Evolutionary conservation across 2,113 vertebrate genomes (phyloP), one percentile per base, ranked within the genome.

Genomic region (Terrapene triunguis): DNA sequence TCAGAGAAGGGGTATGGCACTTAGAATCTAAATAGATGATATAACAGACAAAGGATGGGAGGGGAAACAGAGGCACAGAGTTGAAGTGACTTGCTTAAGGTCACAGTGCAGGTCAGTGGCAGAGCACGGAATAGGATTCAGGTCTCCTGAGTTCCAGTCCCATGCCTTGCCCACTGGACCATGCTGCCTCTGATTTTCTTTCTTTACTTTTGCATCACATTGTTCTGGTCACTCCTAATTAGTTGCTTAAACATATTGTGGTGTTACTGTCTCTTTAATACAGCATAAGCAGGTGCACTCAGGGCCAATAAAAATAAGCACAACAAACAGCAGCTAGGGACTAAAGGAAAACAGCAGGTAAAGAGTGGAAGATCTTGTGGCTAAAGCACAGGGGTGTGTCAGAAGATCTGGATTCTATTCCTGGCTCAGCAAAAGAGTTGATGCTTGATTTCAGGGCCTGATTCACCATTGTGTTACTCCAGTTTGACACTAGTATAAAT

Each of bases 341-440:
- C 90, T 96, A 93, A 97, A 97, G 44, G 89, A 95, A 96, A 96
- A 92, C 96, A 97, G 94, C 95, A 97, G 96, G 96, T 95, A 93
- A 96, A 74, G 74, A 92, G 50, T 1, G 1, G 32, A 87, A 87
- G 27, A 50, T 89, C 16, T 1, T 1, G 19, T 81, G 44, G 74
- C 88, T 85, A 87, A 94, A 92, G 53, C 90, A 88, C 85, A 94
- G 93, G 92, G 95, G 87, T 92, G 93, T 94, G 85, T 91, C 0
- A 1, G 72, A 72, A 95, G 95, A 93, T 92, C 89, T 91, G 6
- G 79, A 89, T 74, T 93, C 94, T 97, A 91, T 97, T 97, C 85
- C 90, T 95, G 85, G 90, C 81, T 54, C 22, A 82, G 44, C 27
- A 47, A 89, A 81, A 57, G 35, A 62, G 32, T 32, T 48, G 54